Evolutionary conservation across 2,113 vertebrate species (phyloP).

Genomic region (Gambusia holbrooki): DNA sequence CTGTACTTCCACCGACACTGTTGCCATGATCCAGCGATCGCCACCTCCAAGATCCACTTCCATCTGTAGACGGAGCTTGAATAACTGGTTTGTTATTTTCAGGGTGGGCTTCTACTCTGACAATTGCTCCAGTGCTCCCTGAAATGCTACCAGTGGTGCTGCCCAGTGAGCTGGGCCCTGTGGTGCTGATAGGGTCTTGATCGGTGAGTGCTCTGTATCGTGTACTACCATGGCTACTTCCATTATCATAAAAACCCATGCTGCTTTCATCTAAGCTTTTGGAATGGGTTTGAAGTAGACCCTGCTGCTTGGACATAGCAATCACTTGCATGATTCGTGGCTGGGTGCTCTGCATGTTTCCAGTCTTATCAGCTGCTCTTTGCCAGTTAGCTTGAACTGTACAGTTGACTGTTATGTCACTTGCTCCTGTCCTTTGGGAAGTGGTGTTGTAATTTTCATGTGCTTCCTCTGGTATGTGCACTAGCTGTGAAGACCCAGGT

Average conservation of each 20-base stretch:
- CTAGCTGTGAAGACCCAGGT: conserved; percentile 94
- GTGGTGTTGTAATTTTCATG: conserved; percentile 84
- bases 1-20: conserved; percentile 29
- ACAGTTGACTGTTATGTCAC: conserved; percentile 30
- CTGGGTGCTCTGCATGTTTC: conserved; percentile 77
- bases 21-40: conserved; percentile 88
- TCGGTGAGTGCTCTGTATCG: conserved; percentile 88
- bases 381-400: conserved; percentile 90
- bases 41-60: conserved; percentile 96
- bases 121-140: conserved; percentile 81
- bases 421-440: conserved; percentile 80
- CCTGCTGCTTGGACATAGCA: conserved; percentile 97
- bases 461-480: conserved; percentile 96
- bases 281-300: conserved; percentile 91
- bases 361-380: conserved; percentile 90
- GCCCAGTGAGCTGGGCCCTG: conserved; percentile 54
- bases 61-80: conserved; percentile 89
- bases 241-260: conserved; percentile 67
- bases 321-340: conserved; percentile 96
- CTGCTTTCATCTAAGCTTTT: conserved; percentile 82
- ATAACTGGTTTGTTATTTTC: conserved; percentile 90
- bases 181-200: conserved; percentile 80
- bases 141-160: conserved; percentile 67
- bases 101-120: conserved; percentile 94
- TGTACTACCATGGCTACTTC: conserved; percentile 86